Percentiles rank a stretch among this genome's conserved stretches.
Conservation (phyloP, 2,113 vertebrate species). For the Rhynchomys soricoides region DNA sequence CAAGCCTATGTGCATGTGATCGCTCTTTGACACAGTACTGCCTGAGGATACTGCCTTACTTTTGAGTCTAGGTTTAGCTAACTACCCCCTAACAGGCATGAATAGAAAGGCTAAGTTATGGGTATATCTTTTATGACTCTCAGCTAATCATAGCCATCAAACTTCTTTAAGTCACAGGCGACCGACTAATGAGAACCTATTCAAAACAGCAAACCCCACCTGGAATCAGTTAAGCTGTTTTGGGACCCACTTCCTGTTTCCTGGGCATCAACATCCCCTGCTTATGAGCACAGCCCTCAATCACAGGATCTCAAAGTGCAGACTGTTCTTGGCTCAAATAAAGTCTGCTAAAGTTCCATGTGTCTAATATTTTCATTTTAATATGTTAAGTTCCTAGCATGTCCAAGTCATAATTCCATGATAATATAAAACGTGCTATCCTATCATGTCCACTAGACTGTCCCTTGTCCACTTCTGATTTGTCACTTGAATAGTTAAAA, state of each 20-base stretch:
- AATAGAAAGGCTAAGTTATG: neutral
- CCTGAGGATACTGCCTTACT: neutral
- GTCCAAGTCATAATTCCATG: neutral
- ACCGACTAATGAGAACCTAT: neutral
- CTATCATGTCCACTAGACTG: neutral
- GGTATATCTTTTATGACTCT: neutral
- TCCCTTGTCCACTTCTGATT: neutral
- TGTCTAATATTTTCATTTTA: neutral
- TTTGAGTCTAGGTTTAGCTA: neutral
- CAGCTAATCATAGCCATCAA: neutral
- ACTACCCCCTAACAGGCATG: neutral
- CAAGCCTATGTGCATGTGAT: fast-evolving
- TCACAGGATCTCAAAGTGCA: neutral
- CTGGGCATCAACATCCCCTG: neutral
- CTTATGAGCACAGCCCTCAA: neutral
- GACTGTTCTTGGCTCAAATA: neutral
- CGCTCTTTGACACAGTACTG: neutral
- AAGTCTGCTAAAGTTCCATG: neutral
- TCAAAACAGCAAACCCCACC: neutral
- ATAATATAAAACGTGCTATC: neutral
- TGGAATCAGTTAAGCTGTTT: neutral
- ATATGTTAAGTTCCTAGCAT: neutral
- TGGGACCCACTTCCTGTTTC: neutral
- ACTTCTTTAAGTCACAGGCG: neutral
- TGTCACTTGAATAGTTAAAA: neutral